Conservation (phyloP, 2,888 invertebrate species). For the Rhagonycha lutea region DNA sequence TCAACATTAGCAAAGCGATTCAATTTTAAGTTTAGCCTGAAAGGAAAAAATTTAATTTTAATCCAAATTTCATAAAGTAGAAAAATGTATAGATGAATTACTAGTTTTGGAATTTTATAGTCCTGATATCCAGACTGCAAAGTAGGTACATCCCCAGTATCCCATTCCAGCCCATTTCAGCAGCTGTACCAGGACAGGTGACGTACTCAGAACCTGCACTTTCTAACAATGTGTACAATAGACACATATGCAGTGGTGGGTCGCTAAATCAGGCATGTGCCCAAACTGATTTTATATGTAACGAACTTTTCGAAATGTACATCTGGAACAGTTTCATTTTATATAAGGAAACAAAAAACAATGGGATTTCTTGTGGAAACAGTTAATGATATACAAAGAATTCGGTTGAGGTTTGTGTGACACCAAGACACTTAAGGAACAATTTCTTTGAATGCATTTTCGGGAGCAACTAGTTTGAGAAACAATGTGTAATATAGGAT, state of each 20-base stretch:
- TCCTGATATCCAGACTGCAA: background rate
- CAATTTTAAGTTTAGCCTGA: no score
- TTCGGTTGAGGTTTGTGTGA: background rate
- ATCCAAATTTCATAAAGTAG: no score
- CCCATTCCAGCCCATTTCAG: conserved; percentile 20
- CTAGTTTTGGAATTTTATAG: background rate
- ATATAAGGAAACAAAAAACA: background rate
- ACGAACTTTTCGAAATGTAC: conserved; percentile 28
- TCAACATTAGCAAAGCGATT: no score
- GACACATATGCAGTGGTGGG: conserved; percentile 33
- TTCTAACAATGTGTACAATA: conserved; percentile 29
- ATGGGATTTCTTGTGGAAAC: background rate
- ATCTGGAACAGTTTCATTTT: conserved; percentile 21
- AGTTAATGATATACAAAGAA: background rate
- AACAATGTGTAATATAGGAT: conserved; percentile 24
- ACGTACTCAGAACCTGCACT: conserved; percentile 29
- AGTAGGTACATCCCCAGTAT: conserved; percentile 24
- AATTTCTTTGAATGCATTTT: background rate
- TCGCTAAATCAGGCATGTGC: conserved; percentile 32
- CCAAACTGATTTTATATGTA: conserved; percentile 27
- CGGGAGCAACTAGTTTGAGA: conserved; percentile 17
- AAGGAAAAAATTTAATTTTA: no score
- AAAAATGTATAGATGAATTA: background rate
- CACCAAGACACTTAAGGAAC: background rate
- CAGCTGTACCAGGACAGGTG: conserved; percentile 33